These are phyloP conservation scores for Drosophila yakuba DNA, from an alignment of 1,140 invertebrate genomes.

Conservation along the genomic window DNA sequence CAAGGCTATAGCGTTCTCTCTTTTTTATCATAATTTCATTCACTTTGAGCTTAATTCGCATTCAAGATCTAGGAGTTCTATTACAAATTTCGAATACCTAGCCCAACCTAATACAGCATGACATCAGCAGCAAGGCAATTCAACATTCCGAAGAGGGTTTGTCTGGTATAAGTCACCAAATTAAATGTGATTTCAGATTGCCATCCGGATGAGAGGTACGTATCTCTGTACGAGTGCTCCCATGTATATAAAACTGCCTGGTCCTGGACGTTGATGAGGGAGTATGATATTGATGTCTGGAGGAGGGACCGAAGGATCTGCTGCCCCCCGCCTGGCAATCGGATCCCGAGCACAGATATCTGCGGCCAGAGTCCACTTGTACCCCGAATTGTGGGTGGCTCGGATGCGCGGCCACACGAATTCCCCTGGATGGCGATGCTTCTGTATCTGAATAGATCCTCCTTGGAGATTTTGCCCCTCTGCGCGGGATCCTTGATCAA, in stretches of 20 bases:
- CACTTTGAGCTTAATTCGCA: no score
- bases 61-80: no score
- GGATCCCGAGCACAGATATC: background rate
- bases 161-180: no score
- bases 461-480: background rate
- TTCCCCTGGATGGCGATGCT: constrained; percentile 2
- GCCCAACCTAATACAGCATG: no score
- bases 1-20: no score
- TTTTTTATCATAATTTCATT: no score
- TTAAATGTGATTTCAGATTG: background rate
- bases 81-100: no score
- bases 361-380: background rate
- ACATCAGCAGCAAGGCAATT: no score
- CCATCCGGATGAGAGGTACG: background rate
- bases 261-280: background rate
- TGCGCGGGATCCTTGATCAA: constrained; percentile 67
- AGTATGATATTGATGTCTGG: constrained; percentile 9
- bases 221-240: background rate
- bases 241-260: background rate
- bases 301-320: constrained; percentile 42
- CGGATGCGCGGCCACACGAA: background rate
- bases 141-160: no score
- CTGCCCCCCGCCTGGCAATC: background rate
- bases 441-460: background rate
- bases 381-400: background rate